Evolutionary conservation across 2,888 invertebrate genomes (phyloP).

Genomic region (Eumerus sabulonum): DNA sequence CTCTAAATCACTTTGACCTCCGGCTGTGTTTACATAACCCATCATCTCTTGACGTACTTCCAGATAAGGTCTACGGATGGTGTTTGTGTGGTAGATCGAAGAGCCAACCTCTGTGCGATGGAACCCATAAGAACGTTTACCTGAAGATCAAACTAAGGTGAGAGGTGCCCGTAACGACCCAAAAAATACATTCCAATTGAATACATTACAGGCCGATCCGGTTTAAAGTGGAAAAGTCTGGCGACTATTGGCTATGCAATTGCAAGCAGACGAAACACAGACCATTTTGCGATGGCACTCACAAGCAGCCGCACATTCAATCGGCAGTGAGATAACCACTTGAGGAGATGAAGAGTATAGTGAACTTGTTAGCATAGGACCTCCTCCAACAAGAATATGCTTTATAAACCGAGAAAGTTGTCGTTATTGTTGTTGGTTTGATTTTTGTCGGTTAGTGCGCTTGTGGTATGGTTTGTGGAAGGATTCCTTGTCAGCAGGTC

Average conservation of each 20-base stretch:
- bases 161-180: conserved; percentile 6
- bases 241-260: conserved; percentile 98
- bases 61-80: conserved; percentile 91
- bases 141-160: conserved; percentile 87
- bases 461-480: too few species aligned
- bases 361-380: too few species aligned
- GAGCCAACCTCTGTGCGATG: conserved; percentile 96
- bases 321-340: conserved; percentile 78
- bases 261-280: conserved; percentile 96
- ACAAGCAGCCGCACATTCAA: conserved; percentile 86
- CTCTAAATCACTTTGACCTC: too few species aligned
- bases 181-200: background rate
- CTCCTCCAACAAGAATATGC: too few species aligned
- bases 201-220: conserved; percentile 86
- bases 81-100: conserved; percentile 96
- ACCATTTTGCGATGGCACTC: conserved; percentile 98
- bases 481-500: too few species aligned
- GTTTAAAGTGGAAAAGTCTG: conserved; percentile 91
- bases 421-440: too few species aligned
- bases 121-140: conserved; percentile 89
- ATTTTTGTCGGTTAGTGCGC: too few species aligned
- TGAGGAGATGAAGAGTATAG: too few species aligned
- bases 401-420: too few species aligned
- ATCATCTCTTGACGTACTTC: conserved; percentile 66
- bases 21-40: conserved; percentile 68